Evolutionary conservation across 2,888 invertebrate species (phyloP), one percentile per base, ranked within the genome.

Genomic region (Germaria angustata): DNA sequence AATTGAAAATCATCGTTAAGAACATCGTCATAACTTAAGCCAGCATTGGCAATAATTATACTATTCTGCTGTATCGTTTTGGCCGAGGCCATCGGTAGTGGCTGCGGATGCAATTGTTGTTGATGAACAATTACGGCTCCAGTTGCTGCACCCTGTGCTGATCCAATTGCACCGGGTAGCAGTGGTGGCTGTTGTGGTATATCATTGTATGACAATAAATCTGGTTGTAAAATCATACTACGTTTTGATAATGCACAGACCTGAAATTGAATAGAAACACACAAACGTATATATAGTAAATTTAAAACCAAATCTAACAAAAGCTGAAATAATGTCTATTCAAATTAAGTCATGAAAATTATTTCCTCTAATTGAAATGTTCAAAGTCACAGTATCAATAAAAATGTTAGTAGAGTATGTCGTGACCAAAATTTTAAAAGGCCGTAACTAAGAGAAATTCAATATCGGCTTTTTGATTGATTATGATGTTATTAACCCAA

Each of bases 1-100:
- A 97, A 97, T 88, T 95, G 94, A 91, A 96, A 96, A 92, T 95
- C 95, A 89, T 96, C 96, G 89, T 96, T 96, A 73, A 96, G 93
- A 87, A 96, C 95, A 91, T 96, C 96, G 89, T 96, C 96, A 90
- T 96, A 96, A 86, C 96, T 96, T 81, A 96, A 93, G 55, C 94
- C 93, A 34, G 90, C 88, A 76, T 93, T 93, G 75, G 89, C 89
- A 75, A 91, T 87, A 79, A 89, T 89, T 63, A 86, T 84, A 86
- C 90, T 90, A 85, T 90, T 90, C 81, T 90, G 91, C 83, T 88
- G 88, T 80, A 87, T 86, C 71, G 88, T 86, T 87, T 90, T 91
- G 36, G 88, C 87, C 46, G 84, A 84, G 11, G 81, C 86, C 84
- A 81, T 83, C 82, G 71, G 87, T 80, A 77, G 53, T 32, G 63